Evolutionary conservation across 2,797 vertebrate species (phyloP), one percentile per base, ranked within the genome.

Genomic region (Steatocranus sp.): DNA sequence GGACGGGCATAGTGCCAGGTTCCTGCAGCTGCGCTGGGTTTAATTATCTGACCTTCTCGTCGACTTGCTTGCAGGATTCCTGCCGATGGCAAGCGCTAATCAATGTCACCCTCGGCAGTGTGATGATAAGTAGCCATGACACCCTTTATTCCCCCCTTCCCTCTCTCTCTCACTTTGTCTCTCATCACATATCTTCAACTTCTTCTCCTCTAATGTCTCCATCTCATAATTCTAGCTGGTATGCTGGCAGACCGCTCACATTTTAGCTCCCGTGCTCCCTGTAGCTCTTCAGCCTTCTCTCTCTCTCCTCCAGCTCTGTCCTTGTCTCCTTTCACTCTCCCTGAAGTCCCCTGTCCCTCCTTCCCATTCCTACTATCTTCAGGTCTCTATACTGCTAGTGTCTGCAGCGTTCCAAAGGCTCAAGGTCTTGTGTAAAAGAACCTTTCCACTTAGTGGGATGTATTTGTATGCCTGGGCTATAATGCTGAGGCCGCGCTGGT

Each of bases 1-100:
- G 79, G 82, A 49, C 70, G 89, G 93, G 91, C 78, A 3, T 4
- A 11, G 77, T 38, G 85, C 92, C 93, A 92, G 83, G 83, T 83
- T 89, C 83, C 88, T 88, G 88, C 87, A 81, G 83, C 82, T 76
- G 77, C 49, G 9, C 83, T 85, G 84, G 90, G 91, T 93, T 95
- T 96, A 95, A 96, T 95, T 94, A 94, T 86, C 85, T 86, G 89
- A 91, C 94, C 93, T 95, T 94, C 83, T 75, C 43, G 80, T 81
- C 68, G 30, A 87, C 81, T 88, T 75, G 84, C 87, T 87, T 80
- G 78, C 30, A 76, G 86, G 83, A 85, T 91, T 87, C 89, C 83
- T 76, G 90, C 81, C 51, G 85, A 87, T 79, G 80, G 80, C 85
- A 77, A 92, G 80, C 49, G 87, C 87, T 91, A 94, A 95, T 93